Percentiles rank a stretch among this genome's conserved stretches.
Conservation (phyloP, 2,113 vertebrate genomes). For the Eolophus roseicapilla region DNA sequence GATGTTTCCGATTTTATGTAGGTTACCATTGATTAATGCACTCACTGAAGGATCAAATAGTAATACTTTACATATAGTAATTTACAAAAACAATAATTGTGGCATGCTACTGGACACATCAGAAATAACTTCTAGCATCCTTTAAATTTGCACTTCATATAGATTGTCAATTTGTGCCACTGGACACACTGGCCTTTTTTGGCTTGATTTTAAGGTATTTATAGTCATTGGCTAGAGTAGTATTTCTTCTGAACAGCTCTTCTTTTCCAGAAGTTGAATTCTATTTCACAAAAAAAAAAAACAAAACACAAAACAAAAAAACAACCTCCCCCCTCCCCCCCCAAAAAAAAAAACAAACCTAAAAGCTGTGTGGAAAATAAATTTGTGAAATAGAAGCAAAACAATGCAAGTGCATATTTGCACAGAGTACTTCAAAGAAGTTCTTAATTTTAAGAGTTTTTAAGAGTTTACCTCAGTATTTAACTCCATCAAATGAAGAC, state of each 20-base stretch:
- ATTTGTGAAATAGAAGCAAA: neutral
- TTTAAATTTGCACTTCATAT: neutral
- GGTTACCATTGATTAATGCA: neutral
- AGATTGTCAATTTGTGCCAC: neutral
- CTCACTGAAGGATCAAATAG: neutral
- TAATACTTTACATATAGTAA: neutral
- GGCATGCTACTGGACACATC: neutral
- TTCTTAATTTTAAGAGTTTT: neutral
- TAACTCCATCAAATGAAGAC: neutral
- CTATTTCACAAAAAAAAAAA: neutral
- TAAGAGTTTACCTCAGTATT: neutral
- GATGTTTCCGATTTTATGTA: neutral
- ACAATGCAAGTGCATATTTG: neutral
- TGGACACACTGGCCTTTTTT: neutral
- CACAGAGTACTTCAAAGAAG: neutral
- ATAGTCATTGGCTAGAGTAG: neutral
- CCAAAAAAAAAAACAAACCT: neutral
- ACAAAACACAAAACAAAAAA: no score
- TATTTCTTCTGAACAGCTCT: neutral
- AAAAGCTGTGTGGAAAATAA: neutral
- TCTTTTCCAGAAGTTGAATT: neutral
- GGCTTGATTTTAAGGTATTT: neutral
- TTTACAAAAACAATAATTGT: neutral
- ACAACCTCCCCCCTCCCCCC: no score
- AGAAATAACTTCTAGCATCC: neutral